Conservation (phyloP, 1,140 invertebrate species). For the Phymastichus coffea region DNA sequence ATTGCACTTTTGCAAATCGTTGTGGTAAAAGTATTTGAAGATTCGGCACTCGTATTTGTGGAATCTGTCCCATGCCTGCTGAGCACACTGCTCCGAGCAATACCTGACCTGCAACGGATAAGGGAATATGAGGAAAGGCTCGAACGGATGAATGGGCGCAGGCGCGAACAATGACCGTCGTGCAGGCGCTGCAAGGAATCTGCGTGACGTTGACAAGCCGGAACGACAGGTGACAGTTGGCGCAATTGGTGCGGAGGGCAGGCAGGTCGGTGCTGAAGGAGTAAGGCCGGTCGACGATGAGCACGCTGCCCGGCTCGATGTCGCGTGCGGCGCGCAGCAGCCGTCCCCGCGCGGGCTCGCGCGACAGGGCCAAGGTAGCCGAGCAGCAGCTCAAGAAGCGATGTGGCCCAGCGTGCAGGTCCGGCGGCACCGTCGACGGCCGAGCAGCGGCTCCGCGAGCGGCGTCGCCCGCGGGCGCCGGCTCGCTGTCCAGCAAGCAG, state of each 20-base stretch:
- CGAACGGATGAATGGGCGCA: no score
- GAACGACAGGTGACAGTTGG: conserved; percentile 55
- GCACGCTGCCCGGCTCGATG: conserved; percentile 49
- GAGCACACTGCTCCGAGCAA: conserved; percentile 58
- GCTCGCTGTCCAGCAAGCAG: conserved; percentile 18
- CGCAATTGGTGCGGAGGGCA: conserved; percentile 54
- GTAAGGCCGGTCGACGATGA: conserved; percentile 56
- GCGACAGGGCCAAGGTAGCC: conserved; percentile 39
- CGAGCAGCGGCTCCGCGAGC: neutral
- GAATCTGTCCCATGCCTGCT: conserved; percentile 51
- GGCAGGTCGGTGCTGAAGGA: conserved; percentile 51
- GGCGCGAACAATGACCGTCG: conserved; percentile 42
- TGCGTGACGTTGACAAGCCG: conserved; percentile 36
- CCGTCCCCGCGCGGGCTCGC: conserved; percentile 40
- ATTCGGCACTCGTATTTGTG: conserved; percentile 61
- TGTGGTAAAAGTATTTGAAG: conserved; percentile 50
- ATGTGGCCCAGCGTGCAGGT: conserved; percentile 38
- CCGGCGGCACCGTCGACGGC: neutral
- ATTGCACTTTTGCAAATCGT: conserved; percentile 42
- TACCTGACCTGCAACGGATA: conserved; percentile 53
- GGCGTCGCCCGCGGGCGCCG: neutral
- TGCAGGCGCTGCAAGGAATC: conserved; percentile 59
- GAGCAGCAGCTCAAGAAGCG: conserved; percentile 40
- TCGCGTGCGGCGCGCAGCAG: conserved; percentile 45
- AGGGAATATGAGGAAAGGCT: no score